These are phyloP conservation scores for Drosophila nebulosa DNA, from an alignment of 1,140 invertebrate species.

Conservation along the genomic window DNA sequence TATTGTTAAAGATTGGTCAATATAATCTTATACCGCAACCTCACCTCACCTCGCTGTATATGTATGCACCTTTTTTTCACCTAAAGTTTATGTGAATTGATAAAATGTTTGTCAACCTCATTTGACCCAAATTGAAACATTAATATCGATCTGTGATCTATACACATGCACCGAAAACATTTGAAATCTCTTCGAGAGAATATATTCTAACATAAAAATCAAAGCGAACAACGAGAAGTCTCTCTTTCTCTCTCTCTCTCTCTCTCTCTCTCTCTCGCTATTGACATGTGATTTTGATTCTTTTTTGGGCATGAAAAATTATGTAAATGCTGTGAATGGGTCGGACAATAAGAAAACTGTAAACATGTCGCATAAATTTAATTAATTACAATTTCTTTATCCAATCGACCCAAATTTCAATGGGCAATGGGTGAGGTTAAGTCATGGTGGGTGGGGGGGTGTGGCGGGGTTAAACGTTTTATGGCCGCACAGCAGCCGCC, in stretches of 20 bases:
- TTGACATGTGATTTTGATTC: constrained; percentile 64
- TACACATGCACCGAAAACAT: background rate
- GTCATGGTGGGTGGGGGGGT: background rate
- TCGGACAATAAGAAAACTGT: constrained; percentile 69
- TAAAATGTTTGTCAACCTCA: background rate
- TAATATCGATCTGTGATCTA: background rate
- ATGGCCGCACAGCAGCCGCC: constrained; percentile 74
- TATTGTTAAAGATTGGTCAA: background rate
- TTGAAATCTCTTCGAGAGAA: constrained; percentile 20
- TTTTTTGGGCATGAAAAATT: constrained; percentile 46
- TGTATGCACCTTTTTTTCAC: background rate
- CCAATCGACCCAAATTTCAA: constrained; percentile 68
- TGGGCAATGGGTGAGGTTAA: no score
- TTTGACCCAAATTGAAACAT: background rate
- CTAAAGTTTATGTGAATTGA: background rate
- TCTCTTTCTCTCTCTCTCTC: constrained; percentile 37
- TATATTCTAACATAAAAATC: constrained; percentile 31
- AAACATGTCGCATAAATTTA: constrained; percentile 79
- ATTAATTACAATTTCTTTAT: constrained; percentile 79
- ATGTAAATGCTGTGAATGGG: constrained; percentile 60
- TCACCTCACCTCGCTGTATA: background rate
- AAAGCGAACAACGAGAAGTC: constrained; percentile 36
- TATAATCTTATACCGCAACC: background rate
- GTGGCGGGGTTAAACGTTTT: constrained; percentile 65
- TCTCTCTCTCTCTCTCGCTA: constrained; percentile 35